Conservation (phyloP, 2,888 invertebrate genomes). For the Entomobrya proxima region DNA sequence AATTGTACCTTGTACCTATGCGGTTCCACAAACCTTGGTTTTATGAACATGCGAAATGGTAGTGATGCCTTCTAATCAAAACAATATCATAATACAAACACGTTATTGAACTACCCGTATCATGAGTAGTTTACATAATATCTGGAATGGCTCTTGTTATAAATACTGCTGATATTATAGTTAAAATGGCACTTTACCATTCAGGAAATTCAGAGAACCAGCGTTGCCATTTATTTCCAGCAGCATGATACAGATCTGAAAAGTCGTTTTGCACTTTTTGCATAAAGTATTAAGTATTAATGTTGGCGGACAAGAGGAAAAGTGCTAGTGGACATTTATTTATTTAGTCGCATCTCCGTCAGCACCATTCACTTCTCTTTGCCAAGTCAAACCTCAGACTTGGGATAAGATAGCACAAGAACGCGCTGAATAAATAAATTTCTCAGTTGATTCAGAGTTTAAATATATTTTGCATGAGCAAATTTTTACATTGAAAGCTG, state of each 20-base stretch:
- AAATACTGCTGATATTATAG: constrained; percentile 13
- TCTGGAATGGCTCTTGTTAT: constrained; percentile 32
- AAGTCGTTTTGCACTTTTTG: constrained; percentile 5
- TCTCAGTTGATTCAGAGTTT: not conserved
- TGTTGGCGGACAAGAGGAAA: not conserved
- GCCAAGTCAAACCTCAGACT: not conserved
- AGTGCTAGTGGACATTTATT: not conserved
- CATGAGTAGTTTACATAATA: not conserved
- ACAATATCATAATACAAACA: not conserved
- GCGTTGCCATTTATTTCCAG: not conserved
- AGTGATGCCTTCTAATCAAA: not conserved
- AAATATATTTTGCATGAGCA: not conserved
- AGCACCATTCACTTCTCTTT: not conserved
- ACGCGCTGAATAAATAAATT: not conserved
- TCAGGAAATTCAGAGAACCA: constrained; percentile 22
- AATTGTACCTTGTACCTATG: not conserved
- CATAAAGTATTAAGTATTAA: constrained; percentile 9
- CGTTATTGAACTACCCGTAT: not conserved
- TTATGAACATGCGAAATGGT: no score
- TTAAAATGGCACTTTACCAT: constrained; percentile 26
- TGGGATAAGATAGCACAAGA: not conserved
- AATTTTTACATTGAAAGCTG: not conserved
- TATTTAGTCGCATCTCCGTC: not conserved
- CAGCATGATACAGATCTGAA: not conserved
- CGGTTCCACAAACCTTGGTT: not conserved